phyloP scores from a whole-genome alignment of 35 echinoderm and acorn worm genomes.

The Diadema setosum region DNA sequence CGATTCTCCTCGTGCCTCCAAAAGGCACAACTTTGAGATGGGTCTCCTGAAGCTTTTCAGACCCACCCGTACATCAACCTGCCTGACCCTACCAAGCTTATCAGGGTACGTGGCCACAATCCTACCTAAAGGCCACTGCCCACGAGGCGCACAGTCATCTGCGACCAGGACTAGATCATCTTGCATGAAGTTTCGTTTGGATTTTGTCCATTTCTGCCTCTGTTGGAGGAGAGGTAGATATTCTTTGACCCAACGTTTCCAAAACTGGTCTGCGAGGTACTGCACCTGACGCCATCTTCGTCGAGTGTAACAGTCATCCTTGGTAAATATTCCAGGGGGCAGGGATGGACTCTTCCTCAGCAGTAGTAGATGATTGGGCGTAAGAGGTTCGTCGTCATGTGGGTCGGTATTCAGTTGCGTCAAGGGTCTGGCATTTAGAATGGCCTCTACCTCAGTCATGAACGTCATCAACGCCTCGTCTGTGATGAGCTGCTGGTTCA shows the following conservation, averaged over 20 bases:
- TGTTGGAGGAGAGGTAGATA: too few relatives aligned
- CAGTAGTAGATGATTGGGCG: constrained; percentile 10
- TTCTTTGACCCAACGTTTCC: too few relatives aligned
- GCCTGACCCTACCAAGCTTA: neutral
- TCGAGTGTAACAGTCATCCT: neutral
- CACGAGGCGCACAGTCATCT: neutral
- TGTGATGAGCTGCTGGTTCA: neutral
- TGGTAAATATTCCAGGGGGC: neutral
- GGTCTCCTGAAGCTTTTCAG: neutral
- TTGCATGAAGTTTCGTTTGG: too few relatives aligned
- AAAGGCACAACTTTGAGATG: neutral
- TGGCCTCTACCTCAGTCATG: neutral
- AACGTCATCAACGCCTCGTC: neutral
- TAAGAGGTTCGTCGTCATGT: constrained; percentile 5
- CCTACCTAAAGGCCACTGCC: neutral
- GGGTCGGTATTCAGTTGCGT: neutral
- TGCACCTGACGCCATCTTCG: too few relatives aligned
- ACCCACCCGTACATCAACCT: neutral
- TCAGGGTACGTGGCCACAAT: neutral
- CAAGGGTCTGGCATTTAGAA: constrained; percentile 26
- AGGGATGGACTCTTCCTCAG: neutral
- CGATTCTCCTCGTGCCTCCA: neutral
- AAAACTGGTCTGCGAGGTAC: too few relatives aligned
- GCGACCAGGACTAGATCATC: neutral
- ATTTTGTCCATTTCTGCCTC: too few relatives aligned